Evolutionary conservation across 2,113 vertebrate species (phyloP).

Genomic region (Catharus minimus): DNA sequence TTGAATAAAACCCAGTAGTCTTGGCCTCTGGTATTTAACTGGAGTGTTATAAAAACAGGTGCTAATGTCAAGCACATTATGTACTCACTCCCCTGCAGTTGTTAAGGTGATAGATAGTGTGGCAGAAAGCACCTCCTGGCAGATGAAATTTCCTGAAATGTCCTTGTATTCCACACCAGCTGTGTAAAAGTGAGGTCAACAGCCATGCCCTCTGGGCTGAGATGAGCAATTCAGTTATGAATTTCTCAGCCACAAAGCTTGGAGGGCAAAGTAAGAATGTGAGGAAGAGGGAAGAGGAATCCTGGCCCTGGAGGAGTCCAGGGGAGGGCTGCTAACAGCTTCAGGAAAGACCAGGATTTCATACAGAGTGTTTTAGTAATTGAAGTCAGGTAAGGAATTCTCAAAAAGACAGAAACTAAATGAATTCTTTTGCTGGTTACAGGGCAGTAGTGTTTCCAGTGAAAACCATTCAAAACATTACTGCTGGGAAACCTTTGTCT

Average conservation of each 20-base stretch:
- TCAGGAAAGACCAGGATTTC: constrained; percentile 1
- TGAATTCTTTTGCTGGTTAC: background rate
- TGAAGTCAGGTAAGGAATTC: background rate
- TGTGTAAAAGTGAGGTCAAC: background rate
- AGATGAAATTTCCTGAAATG: constrained; percentile 52
- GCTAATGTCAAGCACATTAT: constrained; percentile 52
- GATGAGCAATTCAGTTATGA: background rate
- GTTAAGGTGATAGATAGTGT: constrained; percentile 50
- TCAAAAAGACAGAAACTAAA: background rate
- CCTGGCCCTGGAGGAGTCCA: background rate
- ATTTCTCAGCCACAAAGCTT: constrained; percentile 3
- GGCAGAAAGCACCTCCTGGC: background rate
- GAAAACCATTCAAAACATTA: background rate
- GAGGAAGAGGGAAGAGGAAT: background rate
- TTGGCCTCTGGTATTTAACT: constrained; percentile 23
- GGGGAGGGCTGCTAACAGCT: background rate
- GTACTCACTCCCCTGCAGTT: constrained; percentile 12
- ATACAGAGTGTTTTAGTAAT: background rate
- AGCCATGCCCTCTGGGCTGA: constrained; percentile 14
- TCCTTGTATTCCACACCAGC: constrained; percentile 2
- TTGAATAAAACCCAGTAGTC: constrained; percentile 35
- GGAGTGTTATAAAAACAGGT: constrained; percentile 45
- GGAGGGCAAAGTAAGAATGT: background rate
- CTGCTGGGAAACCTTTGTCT: background rate
- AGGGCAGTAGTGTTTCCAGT: background rate